These are phyloP conservation scores for Sarcophaga carnaria DNA, from an alignment of 2,888 invertebrate species.

Conservation along the genomic window DNA sequence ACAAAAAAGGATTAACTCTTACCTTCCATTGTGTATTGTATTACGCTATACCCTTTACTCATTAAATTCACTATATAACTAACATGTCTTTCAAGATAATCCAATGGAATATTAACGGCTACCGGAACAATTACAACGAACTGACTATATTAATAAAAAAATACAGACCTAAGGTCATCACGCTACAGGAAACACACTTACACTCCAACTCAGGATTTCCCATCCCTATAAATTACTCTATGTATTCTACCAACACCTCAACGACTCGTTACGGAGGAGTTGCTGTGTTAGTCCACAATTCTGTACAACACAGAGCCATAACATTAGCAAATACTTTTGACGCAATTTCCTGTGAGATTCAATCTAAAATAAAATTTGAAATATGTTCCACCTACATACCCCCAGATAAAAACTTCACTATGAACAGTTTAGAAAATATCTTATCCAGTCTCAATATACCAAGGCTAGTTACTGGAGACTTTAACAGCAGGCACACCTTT, in stretches of 20 bases:
- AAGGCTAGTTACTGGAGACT: background rate
- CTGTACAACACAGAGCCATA: background rate
- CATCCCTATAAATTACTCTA: constrained; percentile 53
- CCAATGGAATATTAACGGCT: constrained; percentile 65
- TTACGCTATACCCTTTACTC: background rate
- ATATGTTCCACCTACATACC: background rate
- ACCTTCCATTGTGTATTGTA: background rate
- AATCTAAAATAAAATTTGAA: constrained; percentile 6
- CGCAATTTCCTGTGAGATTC: constrained; percentile 30
- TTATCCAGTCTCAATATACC: background rate
- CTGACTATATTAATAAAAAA: constrained; percentile 45
- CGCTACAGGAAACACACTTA: constrained; percentile 65
- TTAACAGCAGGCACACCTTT: background rate
- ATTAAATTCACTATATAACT: background rate
- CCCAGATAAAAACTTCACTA: background rate
- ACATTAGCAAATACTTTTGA: constrained; percentile 38
- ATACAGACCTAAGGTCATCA: constrained; percentile 50
- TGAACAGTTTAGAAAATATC: background rate
- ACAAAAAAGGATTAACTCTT: background rate
- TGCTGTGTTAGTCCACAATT: constrained; percentile 45
- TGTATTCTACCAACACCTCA: constrained; percentile 22
- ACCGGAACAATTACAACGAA: constrained; percentile 51
- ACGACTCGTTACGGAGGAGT: constrained; percentile 29
- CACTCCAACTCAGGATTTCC: constrained; percentile 1
- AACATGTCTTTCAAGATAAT: constrained; percentile 44